A percentile compares a stretch with the other conserved stretches of the same genome.
Conservation (phyloP, 2,797 vertebrate genomes). For the Acrossocheilus wenchowensis region DNA sequence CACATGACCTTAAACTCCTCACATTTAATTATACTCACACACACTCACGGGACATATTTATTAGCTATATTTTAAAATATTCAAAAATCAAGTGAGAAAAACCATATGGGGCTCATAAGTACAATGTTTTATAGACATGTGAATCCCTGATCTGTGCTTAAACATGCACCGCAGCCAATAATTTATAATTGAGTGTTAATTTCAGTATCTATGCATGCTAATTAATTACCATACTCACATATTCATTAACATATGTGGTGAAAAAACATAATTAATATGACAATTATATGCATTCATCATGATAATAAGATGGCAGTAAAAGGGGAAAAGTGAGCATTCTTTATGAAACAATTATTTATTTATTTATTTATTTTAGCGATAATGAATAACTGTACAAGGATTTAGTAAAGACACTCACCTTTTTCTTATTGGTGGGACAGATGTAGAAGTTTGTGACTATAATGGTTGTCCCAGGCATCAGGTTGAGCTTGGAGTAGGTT, state of each 20-base stretch:
- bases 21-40: conserved; percentile 1
- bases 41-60: conserved; percentile 4
- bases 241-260: conserved; percentile 11
- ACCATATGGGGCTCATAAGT: neutral
- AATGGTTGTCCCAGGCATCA: conserved; percentile 90
- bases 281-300: neutral
- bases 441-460: conserved; percentile 97
- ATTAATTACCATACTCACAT: conserved; percentile 8
- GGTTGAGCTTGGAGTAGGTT: conserved; percentile 91
- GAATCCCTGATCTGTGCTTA: conserved; percentile 24
- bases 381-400: neutral
- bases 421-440: conserved; percentile 95
- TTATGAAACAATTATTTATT: neutral
- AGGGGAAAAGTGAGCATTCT: neutral
- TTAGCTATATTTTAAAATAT: conserved; percentile 10
- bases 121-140: neutral
- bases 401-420: conserved; percentile 79
- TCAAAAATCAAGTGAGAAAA: conserved; percentile 15
- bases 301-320: neutral
- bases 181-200: conserved; percentile 19
- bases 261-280: neutral
- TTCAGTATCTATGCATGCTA: neutral
- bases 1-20: conserved; percentile 27
- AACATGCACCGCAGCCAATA: conserved; percentile 21
- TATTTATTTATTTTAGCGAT: neutral